Conservation (phyloP, 2,113 vertebrate genomes). For the Phoenicopterus ruber region DNA sequence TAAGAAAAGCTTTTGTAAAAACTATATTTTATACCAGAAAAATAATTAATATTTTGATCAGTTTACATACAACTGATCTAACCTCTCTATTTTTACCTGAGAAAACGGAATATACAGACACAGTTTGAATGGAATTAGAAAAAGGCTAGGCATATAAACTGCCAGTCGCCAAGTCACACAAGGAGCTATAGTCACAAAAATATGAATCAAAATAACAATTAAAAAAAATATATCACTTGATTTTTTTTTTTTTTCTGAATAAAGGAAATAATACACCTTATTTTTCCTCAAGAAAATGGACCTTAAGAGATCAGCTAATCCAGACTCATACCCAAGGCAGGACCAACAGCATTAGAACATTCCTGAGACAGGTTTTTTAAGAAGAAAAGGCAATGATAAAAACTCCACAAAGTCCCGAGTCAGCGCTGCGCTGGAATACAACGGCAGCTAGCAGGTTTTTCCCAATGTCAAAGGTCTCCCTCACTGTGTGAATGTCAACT, state of each 20-base stretch:
- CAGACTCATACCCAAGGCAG: background rate
- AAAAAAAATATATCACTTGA: background rate
- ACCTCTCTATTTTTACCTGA: background rate
- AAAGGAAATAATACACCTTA: background rate
- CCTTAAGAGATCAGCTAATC: background rate
- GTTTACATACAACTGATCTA: background rate
- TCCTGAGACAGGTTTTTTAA: background rate
- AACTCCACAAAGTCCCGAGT: background rate
- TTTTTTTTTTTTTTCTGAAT: background rate
- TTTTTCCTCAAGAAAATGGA: background rate
- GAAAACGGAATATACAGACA: background rate
- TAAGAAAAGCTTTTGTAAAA: background rate
- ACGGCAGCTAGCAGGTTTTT: background rate
- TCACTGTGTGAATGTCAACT: background rate
- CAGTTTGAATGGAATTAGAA: background rate
- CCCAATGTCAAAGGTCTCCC: background rate
- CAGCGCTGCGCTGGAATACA: background rate
- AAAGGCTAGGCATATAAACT: background rate
- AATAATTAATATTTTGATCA: background rate
- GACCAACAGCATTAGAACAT: background rate
- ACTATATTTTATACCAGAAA: background rate
- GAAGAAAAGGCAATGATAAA: background rate
- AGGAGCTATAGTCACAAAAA: background rate
- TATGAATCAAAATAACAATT: background rate
- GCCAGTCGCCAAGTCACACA: background rate